Evolutionary conservation across 2,113 vertebrate genomes (phyloP).

Genomic region (Pseudois nayaur): DNA sequence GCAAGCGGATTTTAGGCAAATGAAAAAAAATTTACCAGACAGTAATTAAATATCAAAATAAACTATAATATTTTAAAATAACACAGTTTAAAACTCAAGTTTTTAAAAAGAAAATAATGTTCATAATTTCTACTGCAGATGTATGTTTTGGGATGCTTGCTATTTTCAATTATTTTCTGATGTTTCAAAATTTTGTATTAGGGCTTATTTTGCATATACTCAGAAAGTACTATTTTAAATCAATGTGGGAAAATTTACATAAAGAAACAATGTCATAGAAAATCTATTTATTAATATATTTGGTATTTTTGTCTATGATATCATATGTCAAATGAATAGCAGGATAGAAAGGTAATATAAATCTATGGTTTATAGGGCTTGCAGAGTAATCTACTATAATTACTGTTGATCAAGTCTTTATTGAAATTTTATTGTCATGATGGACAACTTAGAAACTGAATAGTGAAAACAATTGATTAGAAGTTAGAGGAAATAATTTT

Average conservation of each 20-base stretch:
- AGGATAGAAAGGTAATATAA: neutral
- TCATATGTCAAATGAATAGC: neutral
- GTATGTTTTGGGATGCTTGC: neutral
- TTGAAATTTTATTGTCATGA: neutral
- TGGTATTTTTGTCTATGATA: neutral
- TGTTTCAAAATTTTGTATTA: neutral
- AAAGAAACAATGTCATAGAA: neutral
- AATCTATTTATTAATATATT: neutral
- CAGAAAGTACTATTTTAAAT: neutral
- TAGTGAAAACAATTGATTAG: neutral
- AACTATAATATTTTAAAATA: neutral
- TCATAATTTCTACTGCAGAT: neutral
- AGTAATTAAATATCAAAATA: neutral
- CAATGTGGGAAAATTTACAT: neutral
- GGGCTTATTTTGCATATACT: neutral
- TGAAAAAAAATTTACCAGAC: neutral
- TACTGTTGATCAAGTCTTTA: neutral
- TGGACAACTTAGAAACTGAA: neutral
- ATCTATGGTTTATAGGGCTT: neutral
- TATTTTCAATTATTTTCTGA: neutral
- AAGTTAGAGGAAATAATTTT: neutral
- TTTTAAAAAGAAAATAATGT: neutral
- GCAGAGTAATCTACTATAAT: neutral
- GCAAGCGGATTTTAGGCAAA: neutral
- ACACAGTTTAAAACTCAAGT: neutral